Percentiles rank a stretch among this genome's conserved stretches.
phyloP scores from a whole-genome alignment of 35 echinoderm and acorn worm genomes.

The Antedon bifida region DNA sequence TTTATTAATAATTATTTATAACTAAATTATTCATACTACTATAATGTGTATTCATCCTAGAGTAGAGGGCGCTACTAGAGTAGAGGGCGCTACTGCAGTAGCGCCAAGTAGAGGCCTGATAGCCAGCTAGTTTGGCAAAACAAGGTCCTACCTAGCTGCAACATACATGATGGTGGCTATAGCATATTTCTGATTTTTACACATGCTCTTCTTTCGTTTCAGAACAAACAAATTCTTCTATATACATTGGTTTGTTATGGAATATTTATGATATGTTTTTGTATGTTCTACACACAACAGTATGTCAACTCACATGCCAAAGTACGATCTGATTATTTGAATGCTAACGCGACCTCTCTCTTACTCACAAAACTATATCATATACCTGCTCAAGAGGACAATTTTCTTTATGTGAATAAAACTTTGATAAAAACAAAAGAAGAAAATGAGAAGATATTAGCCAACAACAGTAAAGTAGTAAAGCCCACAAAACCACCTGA shows the following conservation, averaged over 20 bases:
- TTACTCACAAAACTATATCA: neutral
- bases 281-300: neutral
- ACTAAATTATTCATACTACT: too few species aligned
- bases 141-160: too few species aligned
- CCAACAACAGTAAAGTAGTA: neutral
- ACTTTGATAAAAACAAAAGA: neutral
- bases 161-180: too few species aligned
- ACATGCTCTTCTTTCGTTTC: neutral
- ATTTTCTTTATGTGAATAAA: neutral
- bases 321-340: neutral
- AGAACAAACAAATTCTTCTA: neutral
- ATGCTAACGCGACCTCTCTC: neutral
- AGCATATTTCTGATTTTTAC: too few species aligned
- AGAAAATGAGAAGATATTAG: too few species aligned
- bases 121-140: too few species aligned
- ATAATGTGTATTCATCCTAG: too few species aligned
- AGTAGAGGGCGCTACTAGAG: too few species aligned
- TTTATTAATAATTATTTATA: too few species aligned
- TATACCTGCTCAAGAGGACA: neutral
- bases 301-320: neutral
- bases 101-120: too few species aligned
- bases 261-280: neutral
- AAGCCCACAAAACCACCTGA: neutral
- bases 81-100: too few species aligned
- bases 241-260: neutral